A percentile compares a stretch with the other conserved stretches of the same genome.
Conservation (phyloP, 2,797 vertebrate species). For the Chelon labrosus region DNA sequence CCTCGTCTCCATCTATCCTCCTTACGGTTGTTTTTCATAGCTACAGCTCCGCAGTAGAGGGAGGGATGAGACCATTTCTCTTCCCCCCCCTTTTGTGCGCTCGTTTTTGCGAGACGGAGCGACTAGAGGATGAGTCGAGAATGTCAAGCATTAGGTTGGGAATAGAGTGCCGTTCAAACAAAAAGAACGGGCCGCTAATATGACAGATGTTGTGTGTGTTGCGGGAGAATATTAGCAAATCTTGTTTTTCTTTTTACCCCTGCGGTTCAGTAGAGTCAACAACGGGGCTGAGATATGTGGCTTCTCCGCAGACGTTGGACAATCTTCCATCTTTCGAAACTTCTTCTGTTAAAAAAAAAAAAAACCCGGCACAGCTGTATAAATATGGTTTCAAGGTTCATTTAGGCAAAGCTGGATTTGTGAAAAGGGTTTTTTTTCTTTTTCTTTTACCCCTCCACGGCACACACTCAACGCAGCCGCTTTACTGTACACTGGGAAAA, state of each 20-base stretch:
- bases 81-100: constrained; percentile 53
- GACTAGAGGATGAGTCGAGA: constrained; percentile 66
- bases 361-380: constrained; percentile 29
- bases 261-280: constrained; percentile 43
- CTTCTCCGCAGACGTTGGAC: constrained; percentile 15
- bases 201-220: constrained; percentile 65
- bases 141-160: constrained; percentile 73
- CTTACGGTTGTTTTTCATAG: constrained; percentile 74
- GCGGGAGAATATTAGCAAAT: constrained; percentile 61
- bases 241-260: constrained; percentile 25
- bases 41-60: constrained; percentile 64
- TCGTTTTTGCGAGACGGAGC: constrained; percentile 49
- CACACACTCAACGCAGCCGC: constrained; percentile 31
- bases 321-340: constrained; percentile 41
- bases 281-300: constrained; percentile 39
- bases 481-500: constrained; percentile 55
- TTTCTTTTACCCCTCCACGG: constrained; percentile 16
- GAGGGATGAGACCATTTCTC: constrained; percentile 73
- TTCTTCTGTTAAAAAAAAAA: neutral
- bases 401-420: constrained; percentile 40
- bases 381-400: constrained; percentile 37
- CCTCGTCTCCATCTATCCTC: constrained; percentile 64
- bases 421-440: neutral
- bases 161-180: constrained; percentile 63
- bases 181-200: constrained; percentile 61